Evolutionary conservation across 1,140 invertebrate species (phyloP).

Genomic region (Aphaenogaster floridana): DNA sequence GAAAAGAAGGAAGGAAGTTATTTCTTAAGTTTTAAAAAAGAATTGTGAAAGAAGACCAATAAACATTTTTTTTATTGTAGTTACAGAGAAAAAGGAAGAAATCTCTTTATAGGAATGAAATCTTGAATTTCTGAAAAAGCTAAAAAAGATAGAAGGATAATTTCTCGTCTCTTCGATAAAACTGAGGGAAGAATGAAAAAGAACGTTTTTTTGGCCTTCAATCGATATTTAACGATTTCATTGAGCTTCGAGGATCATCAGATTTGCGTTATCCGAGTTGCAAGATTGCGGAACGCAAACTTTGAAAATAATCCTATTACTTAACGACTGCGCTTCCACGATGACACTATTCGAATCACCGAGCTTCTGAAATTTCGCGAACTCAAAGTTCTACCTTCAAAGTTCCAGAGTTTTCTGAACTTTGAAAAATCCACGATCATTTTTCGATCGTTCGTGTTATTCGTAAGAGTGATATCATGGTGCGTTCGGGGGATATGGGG

Average conservation of each 20-base stretch:
- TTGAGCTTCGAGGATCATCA: slow-evolving; percentile 11
- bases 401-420: slow-evolving; percentile 2
- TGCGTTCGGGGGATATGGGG: slow-evolving; percentile 44
- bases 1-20: background rate
- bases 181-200: background rate
- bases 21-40: background rate
- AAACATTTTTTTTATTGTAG: background rate
- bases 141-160: slow-evolving; percentile 3
- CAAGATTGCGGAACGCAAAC: slow-evolving; percentile 13
- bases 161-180: background rate
- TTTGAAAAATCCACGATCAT: slow-evolving; percentile 29
- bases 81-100: background rate
- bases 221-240: slow-evolving; percentile 14
- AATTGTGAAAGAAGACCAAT: background rate
- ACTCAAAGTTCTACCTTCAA: background rate
- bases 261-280: background rate
- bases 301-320: background rate
- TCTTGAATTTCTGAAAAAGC: background rate
- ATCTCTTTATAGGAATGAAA: background rate
- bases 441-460: slow-evolving; percentile 23
- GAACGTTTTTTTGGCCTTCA: background rate
- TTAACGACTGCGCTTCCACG: slow-evolving; percentile 32
- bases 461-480: slow-evolving; percentile 27
- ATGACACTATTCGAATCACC: slow-evolving; percentile 22
- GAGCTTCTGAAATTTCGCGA: slow-evolving; percentile 37